Evolutionary conservation across 2,797 vertebrate genomes (phyloP).

Genomic region (Gambusia yucatana): DNA sequence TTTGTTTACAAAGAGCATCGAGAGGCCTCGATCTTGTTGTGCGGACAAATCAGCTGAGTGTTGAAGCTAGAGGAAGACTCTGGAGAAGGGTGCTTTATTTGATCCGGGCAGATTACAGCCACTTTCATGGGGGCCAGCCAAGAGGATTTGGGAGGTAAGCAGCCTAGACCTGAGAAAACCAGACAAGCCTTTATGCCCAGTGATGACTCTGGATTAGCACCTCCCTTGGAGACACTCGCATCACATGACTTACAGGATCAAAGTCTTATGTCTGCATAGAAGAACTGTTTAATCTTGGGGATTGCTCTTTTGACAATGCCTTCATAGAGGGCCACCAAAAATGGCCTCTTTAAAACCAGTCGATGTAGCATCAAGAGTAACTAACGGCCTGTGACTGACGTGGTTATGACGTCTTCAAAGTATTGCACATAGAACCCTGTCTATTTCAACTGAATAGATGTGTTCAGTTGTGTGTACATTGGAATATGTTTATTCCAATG

Average conservation of each 20-base stretch:
- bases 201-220: conserved; percentile 72
- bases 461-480: no score
- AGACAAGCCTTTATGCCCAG: conserved; percentile 76
- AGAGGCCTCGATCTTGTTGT: conserved; percentile 36
- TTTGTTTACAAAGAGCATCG: conserved; percentile 51
- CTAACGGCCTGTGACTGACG: conserved; percentile 18
- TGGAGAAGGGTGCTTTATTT: conserved; percentile 55
- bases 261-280: conserved; percentile 64
- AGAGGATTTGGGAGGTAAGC: conserved; percentile 82
- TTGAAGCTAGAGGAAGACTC: conserved; percentile 32
- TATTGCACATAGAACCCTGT: background rate
- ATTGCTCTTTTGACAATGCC: conserved; percentile 64
- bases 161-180: conserved; percentile 77
- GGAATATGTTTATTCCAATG: no score
- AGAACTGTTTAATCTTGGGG: conserved; percentile 60
- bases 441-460: conserved; percentile 12
- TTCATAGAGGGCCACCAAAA: conserved; percentile 21
- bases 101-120: conserved; percentile 73
- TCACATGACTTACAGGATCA: conserved; percentile 71
- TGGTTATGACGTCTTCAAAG: conserved; percentile 15
- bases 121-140: conserved; percentile 66
- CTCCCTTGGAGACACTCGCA: conserved; percentile 59
- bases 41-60: conserved; percentile 36
- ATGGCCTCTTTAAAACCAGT: background rate
- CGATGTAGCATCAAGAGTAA: conserved; percentile 18